Evolutionary conservation across 2,888 invertebrate species (phyloP), one percentile per base, ranked within the genome.

Genomic region (Phania funesta): DNA sequence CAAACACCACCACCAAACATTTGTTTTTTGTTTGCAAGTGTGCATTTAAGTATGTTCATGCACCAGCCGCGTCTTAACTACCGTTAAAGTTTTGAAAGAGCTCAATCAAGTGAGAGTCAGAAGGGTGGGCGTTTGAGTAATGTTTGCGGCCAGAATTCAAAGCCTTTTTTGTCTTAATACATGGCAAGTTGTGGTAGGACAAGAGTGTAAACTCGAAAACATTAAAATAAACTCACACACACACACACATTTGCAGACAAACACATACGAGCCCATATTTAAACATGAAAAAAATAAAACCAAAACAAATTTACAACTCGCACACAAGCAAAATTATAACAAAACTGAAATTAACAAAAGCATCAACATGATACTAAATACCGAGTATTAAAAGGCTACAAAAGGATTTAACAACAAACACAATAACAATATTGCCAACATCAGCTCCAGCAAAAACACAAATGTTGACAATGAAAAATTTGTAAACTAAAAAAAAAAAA

Each of bases 111-210:
- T n/a, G n/a, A 20, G 20, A 13, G 35, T 16, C 16, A 60, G 41
- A 24, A 38, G 11, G 4, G n/a, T n/a, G n/a, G 9, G 9, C 11
- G 13, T 4, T 38, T 35, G 3, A 32, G 9, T 9, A 32, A 8
- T 32, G 3, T 38, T 38, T 26, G 16, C 24, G 20, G 16, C 74
- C 29, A 74, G 74, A 70, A 73, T 73, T 77, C 38, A 80, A 77
- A 65, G 71, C 73, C 29, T 75, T 44, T 74, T 68, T 65, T 56
- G 65, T 52, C 64, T 64, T 81, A 81, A 83, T 81, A 73, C 79
- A 78, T 83, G 83, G 83, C 68, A 81, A 65, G 76, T 84, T 85
- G 85, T 62, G 85, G 84, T 85, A 85, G 85, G 84, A 85, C 85
- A 84, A 81, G 84, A 71, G 83, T 82, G 84, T 79, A 75, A 84